Percentiles rank a stretch among this genome's conserved stretches.
Evolutionary conservation across 2,888 invertebrate genomes (phyloP).

Genomic region (Drosophila affinis): DNA sequence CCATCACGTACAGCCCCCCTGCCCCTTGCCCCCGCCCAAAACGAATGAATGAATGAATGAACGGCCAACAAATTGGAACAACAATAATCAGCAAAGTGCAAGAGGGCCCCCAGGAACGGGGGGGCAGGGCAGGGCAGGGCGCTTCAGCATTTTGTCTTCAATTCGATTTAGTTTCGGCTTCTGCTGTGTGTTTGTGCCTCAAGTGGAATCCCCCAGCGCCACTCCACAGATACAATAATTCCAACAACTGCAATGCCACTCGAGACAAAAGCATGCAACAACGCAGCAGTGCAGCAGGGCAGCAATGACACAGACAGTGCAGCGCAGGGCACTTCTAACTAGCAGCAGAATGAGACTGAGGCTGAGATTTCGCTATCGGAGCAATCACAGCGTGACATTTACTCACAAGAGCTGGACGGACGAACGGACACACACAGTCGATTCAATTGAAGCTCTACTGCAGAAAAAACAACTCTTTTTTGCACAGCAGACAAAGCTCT

Average conservation of each 20-base stretch:
- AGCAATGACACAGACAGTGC: slow-evolving; percentile 9
- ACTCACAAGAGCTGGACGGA: slow-evolving; percentile 33
- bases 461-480: slow-evolving; percentile 1
- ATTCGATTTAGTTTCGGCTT: slow-evolving; percentile 14
- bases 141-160: slow-evolving; percentile 38
- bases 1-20: slow-evolving; percentile 19
- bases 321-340: slow-evolving; percentile 12
- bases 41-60: slow-evolving; percentile 3
- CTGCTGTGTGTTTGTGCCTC: slow-evolving; percentile 18
- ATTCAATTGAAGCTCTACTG: slow-evolving; percentile 31
- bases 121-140: slow-evolving; percentile 18
- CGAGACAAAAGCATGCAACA: slow-evolving; percentile 56
- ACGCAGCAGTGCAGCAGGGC: no score
- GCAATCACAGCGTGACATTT: slow-evolving; percentile 73
- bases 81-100: slow-evolving; percentile 74
- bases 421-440: background rate
- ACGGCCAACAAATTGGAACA: slow-evolving; percentile 21
- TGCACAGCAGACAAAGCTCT: slow-evolving; percentile 18
- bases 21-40: background rate
- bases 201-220: slow-evolving; percentile 43
- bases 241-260: slow-evolving; percentile 71
- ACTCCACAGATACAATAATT: slow-evolving; percentile 45
- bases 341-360: slow-evolving; percentile 34
- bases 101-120: slow-evolving; percentile 35
- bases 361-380: slow-evolving; percentile 57